phyloP scores from a whole-genome alignment of 2,888 invertebrate species.

The Minunthozetes semirufus region DNA sequence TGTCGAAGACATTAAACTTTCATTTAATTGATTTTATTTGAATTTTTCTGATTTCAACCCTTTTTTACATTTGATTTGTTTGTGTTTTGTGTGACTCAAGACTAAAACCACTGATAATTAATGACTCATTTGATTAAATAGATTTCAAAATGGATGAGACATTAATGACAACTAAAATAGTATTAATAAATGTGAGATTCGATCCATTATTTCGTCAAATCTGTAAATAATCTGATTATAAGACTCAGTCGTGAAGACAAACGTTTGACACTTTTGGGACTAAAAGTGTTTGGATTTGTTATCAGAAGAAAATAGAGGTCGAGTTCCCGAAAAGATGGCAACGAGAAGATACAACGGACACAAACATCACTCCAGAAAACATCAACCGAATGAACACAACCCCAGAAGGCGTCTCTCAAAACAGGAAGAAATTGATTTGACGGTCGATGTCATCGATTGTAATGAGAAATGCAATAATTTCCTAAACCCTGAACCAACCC shows the following conservation, averaged over 20 bases:
- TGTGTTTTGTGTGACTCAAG: not conserved
- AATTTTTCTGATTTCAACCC: too few species aligned
- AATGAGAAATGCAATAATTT: not conserved
- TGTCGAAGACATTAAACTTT: too few species aligned
- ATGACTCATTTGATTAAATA: not conserved
- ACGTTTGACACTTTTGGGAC: not conserved
- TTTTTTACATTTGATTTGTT: not conserved
- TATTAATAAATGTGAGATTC: conserved; percentile 9
- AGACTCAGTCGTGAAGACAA: too few species aligned
- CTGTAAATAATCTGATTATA: too few species aligned
- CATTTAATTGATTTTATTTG: too few species aligned
- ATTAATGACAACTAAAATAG: not conserved
- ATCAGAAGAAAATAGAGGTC: not conserved
- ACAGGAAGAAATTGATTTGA: conserved; percentile 1
- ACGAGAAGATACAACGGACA: not conserved
- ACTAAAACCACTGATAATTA: not conserved
- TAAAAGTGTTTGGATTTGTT: conserved; percentile 7
- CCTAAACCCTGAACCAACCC: not conserved
- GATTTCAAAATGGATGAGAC: conserved; percentile 12
- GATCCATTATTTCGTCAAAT: not conserved
- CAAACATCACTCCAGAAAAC: not conserved
- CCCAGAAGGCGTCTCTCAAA: not conserved
- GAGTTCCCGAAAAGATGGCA: not conserved
- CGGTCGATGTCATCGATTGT: not conserved
- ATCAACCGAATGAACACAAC: not conserved